Conservation (phyloP, 2,888 invertebrate species). For the Gastracanthus pulcherrimus region DNA sequence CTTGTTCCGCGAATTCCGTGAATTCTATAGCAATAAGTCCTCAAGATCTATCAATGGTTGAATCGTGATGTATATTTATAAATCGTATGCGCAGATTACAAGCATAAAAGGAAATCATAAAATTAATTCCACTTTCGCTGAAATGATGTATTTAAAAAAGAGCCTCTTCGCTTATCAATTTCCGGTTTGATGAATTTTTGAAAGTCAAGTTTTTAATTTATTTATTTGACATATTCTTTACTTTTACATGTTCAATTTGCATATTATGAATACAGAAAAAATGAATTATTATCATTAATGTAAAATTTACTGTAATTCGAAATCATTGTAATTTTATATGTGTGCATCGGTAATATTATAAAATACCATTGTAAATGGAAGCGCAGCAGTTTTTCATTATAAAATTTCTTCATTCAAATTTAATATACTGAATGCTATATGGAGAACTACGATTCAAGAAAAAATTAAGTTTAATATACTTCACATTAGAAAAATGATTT, state of each 20-base stretch:
- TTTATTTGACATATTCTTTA: not conserved
- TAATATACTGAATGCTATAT: too few relatives aligned
- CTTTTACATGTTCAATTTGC: not conserved
- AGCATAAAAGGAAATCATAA: not conserved
- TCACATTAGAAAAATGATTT: too few relatives aligned
- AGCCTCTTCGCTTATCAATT: not conserved
- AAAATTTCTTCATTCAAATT: too few relatives aligned
- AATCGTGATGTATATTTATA: not conserved
- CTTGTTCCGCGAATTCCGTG: conserved; percentile 9
- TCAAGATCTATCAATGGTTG: not conserved
- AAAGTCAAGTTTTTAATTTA: not conserved
- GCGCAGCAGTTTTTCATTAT: too few relatives aligned
- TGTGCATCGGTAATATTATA: too few relatives aligned
- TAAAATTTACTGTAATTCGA: too few relatives aligned
- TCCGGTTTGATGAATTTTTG: not conserved
- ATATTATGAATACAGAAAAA: too few relatives aligned
- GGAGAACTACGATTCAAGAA: too few relatives aligned
- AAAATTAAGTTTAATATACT: too few relatives aligned
- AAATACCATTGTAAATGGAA: too few relatives aligned
- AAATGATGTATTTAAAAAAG: not conserved
- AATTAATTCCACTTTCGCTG: not conserved
- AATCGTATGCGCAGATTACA: not conserved
- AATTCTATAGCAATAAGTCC: not conserved
- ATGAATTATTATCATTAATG: too few relatives aligned
- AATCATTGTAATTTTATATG: too few relatives aligned